Base-by-base conservation (phyloP, 2,888 invertebrate species). In the Sarcophaga caerulescens region DNA sequence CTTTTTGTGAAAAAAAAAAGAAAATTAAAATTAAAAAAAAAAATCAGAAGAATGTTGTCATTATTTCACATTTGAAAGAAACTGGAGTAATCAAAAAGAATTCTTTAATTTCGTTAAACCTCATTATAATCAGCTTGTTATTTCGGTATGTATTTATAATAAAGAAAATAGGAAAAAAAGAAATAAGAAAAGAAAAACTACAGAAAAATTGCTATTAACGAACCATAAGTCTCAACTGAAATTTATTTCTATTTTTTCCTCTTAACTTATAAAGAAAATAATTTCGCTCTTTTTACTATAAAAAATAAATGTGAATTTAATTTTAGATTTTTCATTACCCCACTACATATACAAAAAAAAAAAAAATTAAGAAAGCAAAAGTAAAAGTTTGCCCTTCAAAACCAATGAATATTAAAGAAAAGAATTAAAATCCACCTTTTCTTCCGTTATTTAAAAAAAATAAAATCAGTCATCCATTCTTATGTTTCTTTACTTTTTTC, bases 301-400 rank as follows among this genome's bases (percentile, higher is more conserved):
- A 25, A 62, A n/a, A 47, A n/a, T 6, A 44, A 21, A 45, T 52
- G 0, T 35, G 35, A 35, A 35, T 35, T 35, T 35, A 35, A 35
- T 35, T 6, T 35, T 35, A 6, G 35, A 35, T 35, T 6, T 35
- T 35, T 35, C 6, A 35, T 35, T 35, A 0, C 6, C 8, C 35
- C 35, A 35, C 35, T 35, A 35, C 35, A 35, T 35, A 35, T 6
- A 35, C 23, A 23, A 23, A 23, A 25, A 4, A n/a, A 57, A 25
- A 3, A 68, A 35, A 45, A 59, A 14, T 60, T 2, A 35, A 78
- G 45, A 45, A 74, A 84, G 68, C 17, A 84, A 84, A 78, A 79
- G 78, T 79, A 84, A 84, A 84, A 70, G 79, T 84, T 35, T 75
- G 79, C 73, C 70, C 76, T 81, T 60, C 59, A 80, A 80, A 45